Conservation (phyloP, 1,140 invertebrate species). For the honey bee (Apis mellifera) region DNA sequence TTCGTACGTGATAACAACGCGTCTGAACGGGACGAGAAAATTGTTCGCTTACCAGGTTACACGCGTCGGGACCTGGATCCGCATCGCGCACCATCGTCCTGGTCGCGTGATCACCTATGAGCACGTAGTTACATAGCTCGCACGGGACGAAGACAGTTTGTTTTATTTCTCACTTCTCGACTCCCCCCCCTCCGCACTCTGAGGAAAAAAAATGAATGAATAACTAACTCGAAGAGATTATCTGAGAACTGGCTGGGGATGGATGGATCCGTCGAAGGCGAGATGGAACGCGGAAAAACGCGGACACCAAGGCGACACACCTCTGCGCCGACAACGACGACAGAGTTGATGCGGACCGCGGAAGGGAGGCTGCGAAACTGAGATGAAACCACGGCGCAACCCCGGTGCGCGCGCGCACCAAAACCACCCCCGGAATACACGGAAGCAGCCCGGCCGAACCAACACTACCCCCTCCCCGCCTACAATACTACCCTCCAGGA, state of each 20-base stretch:
- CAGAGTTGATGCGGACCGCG: constrained; percentile 73
- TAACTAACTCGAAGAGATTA: too few species aligned
- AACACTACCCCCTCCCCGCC: constrained; percentile 45
- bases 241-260: too few species aligned
- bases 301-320: constrained; percentile 65
- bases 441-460: constrained; percentile 66
- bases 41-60: constrained; percentile 42
- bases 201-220: too few species aligned
- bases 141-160: not conserved
- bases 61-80: constrained; percentile 28
- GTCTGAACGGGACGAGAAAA: not conserved
- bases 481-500: constrained; percentile 39
- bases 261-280: too few species aligned
- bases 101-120: constrained; percentile 24
- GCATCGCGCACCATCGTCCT: constrained; percentile 38
- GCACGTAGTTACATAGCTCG: constrained; percentile 33
- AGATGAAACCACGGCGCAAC: constrained; percentile 75
- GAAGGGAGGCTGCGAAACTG: constrained; percentile 80
- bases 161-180: not conserved
- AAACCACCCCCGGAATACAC: constrained; percentile 66
- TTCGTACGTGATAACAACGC: too few species aligned
- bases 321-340: constrained; percentile 58
- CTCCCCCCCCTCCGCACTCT: not conserved
- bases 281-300: constrained; percentile 45
- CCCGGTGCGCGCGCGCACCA: constrained; percentile 74